These are phyloP conservation scores for Penaeus chinensis DNA, from an alignment of 1,140 invertebrate species.

Conservation along the genomic window DNA sequence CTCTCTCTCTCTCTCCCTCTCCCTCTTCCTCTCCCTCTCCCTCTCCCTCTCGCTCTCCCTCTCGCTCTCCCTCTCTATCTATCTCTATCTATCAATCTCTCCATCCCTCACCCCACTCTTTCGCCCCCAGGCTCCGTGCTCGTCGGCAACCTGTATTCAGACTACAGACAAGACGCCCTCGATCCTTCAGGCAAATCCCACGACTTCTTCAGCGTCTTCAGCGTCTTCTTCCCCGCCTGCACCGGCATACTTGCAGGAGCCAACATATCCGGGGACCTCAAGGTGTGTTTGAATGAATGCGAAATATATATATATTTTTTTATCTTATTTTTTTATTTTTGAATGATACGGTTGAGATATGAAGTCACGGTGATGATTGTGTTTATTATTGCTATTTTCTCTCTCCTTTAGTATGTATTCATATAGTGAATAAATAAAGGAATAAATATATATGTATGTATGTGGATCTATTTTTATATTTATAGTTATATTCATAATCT, in stretches of 20 bases:
- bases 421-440: too few species aligned
- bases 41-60: too few species aligned
- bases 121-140: slow-evolving; percentile 70
- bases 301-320: too few species aligned
- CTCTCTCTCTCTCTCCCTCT: too few species aligned
- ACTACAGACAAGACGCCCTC: slow-evolving; percentile 83
- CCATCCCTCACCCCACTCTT: neutral
- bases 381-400: neutral
- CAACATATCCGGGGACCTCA: slow-evolving; percentile 93
- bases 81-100: neutral
- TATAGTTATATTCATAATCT: too few species aligned
- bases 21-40: too few species aligned
- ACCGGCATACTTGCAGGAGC: slow-evolving; percentile 80
- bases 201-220: slow-evolving; percentile 93
- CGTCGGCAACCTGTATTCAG: slow-evolving; percentile 78
- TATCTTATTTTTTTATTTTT: neutral
- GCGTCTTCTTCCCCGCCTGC: slow-evolving; percentile 97
- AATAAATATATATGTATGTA: neutral
- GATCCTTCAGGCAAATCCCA: slow-evolving; percentile 76
- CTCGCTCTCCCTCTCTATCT: neutral
- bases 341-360: neutral
- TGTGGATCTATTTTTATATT: neutral
- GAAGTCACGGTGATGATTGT: neutral
- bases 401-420: neutral
- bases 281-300: slow-evolving; percentile 72